Percentiles rank a stretch among this genome's conserved stretches.
These are phyloP conservation scores for Corythornis madagascariensis DNA, from an alignment of 2,113 vertebrate genomes.

Conservation along the genomic window DNA sequence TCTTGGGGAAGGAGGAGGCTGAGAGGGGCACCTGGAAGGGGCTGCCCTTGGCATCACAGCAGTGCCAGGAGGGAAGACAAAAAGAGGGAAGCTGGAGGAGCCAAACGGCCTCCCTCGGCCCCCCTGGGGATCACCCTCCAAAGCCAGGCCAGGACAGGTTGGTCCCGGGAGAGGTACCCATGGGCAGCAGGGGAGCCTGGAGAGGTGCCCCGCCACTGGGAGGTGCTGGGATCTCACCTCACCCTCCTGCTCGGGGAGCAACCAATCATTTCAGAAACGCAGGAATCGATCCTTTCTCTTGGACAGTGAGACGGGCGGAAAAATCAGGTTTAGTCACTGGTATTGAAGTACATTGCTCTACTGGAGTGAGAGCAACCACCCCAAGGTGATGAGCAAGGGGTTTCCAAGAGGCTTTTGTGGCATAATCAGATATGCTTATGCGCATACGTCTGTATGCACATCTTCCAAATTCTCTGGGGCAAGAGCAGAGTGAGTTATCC, in stretches of 20 bases:
- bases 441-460: neutral
- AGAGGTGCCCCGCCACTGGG: neutral
- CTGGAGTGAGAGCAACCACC: neutral
- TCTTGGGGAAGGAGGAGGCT: neutral
- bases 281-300: neutral
- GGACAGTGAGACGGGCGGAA: conserved; percentile 15
- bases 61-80: neutral
- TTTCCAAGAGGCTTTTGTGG: conserved; percentile 12
- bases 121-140: neutral
- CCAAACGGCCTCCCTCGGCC: neutral
- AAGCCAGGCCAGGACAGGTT: neutral
- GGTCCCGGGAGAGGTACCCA: neutral
- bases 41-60: neutral
- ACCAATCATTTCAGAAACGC: neutral
- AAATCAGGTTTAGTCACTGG: conserved; percentile 26
- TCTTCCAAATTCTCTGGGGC: conserved; percentile 22
- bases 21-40: neutral
- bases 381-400: neutral
- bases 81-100: neutral
- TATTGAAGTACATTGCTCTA: neutral
- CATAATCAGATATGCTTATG: neutral
- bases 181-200: neutral
- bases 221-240: neutral
- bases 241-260: neutral
- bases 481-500: neutral